Conservation (phyloP, 2,797 vertebrate species). For the Heliangelus exortis region DNA sequence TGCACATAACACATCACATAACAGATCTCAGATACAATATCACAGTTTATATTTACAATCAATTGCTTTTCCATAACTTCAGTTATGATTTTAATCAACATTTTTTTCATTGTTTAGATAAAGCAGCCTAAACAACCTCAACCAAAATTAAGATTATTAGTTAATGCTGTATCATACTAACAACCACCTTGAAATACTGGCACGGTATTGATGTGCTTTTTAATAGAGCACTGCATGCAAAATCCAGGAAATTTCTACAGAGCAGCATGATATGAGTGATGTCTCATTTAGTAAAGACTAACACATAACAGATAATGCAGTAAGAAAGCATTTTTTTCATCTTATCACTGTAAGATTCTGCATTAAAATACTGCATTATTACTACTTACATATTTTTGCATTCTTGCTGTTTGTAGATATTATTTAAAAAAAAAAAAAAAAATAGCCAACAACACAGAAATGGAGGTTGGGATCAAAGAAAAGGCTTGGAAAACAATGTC, state of each 20-base stretch:
- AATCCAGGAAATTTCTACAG: background rate
- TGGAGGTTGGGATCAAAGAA: constrained; percentile 43
- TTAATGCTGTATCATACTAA: background rate
- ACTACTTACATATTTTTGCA: constrained; percentile 56
- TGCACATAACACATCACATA: background rate
- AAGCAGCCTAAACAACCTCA: background rate
- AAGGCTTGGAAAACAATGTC: constrained; percentile 49
- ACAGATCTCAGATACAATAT: background rate
- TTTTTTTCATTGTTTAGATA: background rate
- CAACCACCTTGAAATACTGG: background rate
- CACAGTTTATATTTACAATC: background rate
- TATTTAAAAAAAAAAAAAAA: background rate
- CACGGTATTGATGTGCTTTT: background rate
- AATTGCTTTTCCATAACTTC: background rate
- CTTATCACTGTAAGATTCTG: background rate
- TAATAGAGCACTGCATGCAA: background rate
- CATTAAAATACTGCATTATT: background rate
- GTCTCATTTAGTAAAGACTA: background rate
- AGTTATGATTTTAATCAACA: background rate
- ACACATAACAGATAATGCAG: background rate
- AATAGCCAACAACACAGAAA: background rate
- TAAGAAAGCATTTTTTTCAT: background rate
- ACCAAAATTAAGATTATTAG: background rate
- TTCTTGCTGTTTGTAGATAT: constrained; percentile 10
- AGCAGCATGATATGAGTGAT: background rate